These are phyloP conservation scores for Malacoctenus gilli DNA, from an alignment of 2,797 vertebrate species.

Conservation along the genomic window DNA sequence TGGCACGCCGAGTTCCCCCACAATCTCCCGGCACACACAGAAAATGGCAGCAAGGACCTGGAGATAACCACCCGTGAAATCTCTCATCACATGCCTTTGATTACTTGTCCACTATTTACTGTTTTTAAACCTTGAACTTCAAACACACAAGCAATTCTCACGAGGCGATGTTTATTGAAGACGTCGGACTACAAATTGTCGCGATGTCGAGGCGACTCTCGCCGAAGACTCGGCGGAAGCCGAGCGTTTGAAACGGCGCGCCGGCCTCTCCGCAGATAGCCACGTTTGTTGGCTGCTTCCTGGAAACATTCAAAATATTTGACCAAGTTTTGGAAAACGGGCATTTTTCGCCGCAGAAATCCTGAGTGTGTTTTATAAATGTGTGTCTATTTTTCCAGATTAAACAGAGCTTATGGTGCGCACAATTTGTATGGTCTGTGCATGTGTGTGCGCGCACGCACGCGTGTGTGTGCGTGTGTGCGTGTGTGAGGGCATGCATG, in stretches of 20 bases:
- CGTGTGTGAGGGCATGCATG: slow-evolving; percentile 33
- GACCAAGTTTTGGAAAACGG: slow-evolving; percentile 51
- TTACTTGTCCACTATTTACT: slow-evolving; percentile 80
- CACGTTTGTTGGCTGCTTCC: slow-evolving; percentile 37
- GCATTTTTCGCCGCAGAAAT: slow-evolving; percentile 47
- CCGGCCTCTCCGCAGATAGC: slow-evolving; percentile 49
- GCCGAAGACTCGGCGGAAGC: slow-evolving; percentile 32
- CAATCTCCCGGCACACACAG: slow-evolving; percentile 78
- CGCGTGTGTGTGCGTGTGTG: slow-evolving; percentile 50
- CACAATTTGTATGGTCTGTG: slow-evolving; percentile 51
- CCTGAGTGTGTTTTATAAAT: slow-evolving; percentile 46
- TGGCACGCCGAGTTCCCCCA: slow-evolving; percentile 75
- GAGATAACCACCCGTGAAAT: slow-evolving; percentile 84
- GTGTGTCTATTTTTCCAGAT: slow-evolving; percentile 43
- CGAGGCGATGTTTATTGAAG: slow-evolving; percentile 59
- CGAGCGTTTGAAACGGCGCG: slow-evolving; percentile 35
- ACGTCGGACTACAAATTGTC: slow-evolving; percentile 54
- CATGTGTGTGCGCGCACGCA: slow-evolving; percentile 43
- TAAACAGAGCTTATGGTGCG: slow-evolving; percentile 47
- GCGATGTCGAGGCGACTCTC: slow-evolving; percentile 41
- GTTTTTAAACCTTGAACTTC: slow-evolving; percentile 78
- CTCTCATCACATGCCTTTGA: slow-evolving; percentile 82
- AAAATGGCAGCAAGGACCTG: slow-evolving; percentile 75
- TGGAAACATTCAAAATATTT: slow-evolving; percentile 57
- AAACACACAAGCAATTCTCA: slow-evolving; percentile 73